A percentile compares a stretch with the other conserved stretches of the same genome.
phyloP scores from a whole-genome alignment of 2,797 vertebrate genomes.

The Synanceia verrucosa region DNA sequence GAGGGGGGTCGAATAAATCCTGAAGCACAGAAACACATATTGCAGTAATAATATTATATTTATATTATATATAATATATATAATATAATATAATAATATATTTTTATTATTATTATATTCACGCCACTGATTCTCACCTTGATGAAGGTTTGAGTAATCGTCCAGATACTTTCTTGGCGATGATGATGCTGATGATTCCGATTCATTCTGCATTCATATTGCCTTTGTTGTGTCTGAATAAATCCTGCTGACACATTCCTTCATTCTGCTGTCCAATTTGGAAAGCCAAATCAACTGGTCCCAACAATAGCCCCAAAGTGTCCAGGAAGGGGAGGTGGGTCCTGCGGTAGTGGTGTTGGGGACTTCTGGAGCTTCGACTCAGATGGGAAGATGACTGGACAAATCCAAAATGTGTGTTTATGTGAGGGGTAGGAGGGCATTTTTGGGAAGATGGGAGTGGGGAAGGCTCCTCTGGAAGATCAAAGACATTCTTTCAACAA shows the following conservation, averaged over 20 bases:
- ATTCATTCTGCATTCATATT: constrained; percentile 38
- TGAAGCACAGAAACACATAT: too few relatives aligned
- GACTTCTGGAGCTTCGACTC: constrained; percentile 4
- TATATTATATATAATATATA: constrained; percentile 8
- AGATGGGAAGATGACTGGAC: constrained; percentile 41
- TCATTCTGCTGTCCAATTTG: constrained; percentile 37
- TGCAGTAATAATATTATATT: constrained; percentile 10
- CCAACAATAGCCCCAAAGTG: constrained; percentile 47
- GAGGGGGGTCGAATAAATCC: constrained; percentile 33
- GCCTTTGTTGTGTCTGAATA: constrained; percentile 19
- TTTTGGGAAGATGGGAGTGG: constrained; percentile 63
- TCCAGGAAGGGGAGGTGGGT: too few relatives aligned
- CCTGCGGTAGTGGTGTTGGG: constrained; percentile 1
- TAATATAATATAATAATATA: too few relatives aligned
- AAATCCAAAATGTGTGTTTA: constrained; percentile 60
- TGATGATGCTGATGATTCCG: constrained; percentile 24
- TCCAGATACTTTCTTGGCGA: constrained; percentile 9
- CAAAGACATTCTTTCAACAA: constrained; percentile 73
- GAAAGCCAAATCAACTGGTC: constrained; percentile 40
- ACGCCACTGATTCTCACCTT: constrained; percentile 69
- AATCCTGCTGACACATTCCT: constrained; percentile 41
- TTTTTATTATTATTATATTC: too few relatives aligned
- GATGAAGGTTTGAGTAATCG: constrained; percentile 29
- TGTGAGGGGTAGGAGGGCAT: constrained; percentile 41
- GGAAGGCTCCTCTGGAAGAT: constrained; percentile 73